A percentile compares a stretch with the other conserved stretches of the same genome.
phyloP scores from a whole-genome alignment of 1,140 invertebrate genomes.

The Solenopsis invicta region DNA sequence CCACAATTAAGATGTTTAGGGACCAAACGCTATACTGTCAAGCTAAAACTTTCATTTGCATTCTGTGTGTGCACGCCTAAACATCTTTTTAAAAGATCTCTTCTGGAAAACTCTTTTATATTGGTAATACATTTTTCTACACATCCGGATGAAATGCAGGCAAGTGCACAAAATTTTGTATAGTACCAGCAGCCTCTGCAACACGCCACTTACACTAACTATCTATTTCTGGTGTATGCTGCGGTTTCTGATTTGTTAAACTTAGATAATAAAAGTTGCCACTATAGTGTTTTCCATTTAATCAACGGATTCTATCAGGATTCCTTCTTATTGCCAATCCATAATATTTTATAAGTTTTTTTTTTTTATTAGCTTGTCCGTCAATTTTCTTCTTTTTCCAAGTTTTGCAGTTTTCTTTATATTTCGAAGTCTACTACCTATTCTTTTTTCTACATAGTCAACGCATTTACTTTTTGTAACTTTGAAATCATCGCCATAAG shows the following conservation, averaged over 20 bases:
- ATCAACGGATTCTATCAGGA: background rate
- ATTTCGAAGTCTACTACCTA: too few species aligned
- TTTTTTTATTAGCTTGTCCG: too few species aligned
- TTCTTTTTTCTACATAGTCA: too few species aligned
- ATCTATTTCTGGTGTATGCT: background rate
- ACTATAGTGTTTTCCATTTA: slow-evolving; percentile 35
- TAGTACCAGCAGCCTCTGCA: background rate
- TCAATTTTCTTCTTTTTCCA: too few species aligned
- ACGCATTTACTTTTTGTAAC: too few species aligned
- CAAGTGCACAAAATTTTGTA: background rate
- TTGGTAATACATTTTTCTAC: background rate
- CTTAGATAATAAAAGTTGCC: background rate
- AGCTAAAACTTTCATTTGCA: slow-evolving; percentile 37
- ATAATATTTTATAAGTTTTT: background rate
- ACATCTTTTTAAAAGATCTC: slow-evolving; percentile 4
- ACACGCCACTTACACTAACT: background rate
- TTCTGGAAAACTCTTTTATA: background rate
- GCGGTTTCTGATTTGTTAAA: background rate
- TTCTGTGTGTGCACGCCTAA: background rate
- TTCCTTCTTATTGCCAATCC: slow-evolving; percentile 31
- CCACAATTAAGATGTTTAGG: too few species aligned
- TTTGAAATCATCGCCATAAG: too few species aligned
- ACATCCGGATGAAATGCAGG: slow-evolving; percentile 8
- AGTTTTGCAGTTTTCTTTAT: too few species aligned
- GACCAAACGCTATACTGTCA: background rate